Base-by-base conservation (phyloP, 2,797 vertebrate genomes). In the Urophycis tenuis region DNA sequence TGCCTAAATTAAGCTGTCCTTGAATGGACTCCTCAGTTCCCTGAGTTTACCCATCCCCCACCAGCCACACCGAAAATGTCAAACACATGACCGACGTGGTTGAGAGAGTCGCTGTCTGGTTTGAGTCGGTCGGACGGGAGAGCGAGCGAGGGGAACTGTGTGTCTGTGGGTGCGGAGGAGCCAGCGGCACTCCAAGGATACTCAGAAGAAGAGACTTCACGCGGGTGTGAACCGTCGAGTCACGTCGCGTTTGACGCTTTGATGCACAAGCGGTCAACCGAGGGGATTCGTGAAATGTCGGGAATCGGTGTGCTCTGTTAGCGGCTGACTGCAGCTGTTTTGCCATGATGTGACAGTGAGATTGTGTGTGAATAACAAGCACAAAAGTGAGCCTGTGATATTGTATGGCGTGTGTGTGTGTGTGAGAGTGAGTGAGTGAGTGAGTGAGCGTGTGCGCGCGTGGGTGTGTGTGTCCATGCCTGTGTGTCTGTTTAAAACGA, bases 211-310 rank as follows among this genome's bases (percentile, higher is more conserved):
- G 75, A 76, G 77, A 73, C 78, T 73, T 67, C 80, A 79, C 39
- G 30, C 15, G 29, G 35, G 67, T 81, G 64, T 79, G 69, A 75
- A 82, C 34, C 29, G 72, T 78, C 74, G 49, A 72, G 76, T 36
- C 39, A 32, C 35, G 11, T 34, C 53, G 36, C 30, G 41, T 60
- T 5, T 64, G 45, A 60, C 53, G 6, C 12, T 69, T 36, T 75
- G 19, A 79, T 39, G 79, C 72, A 72, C 74, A 75, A 74, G 45
- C 31, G 60, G 77, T 87, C 86, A 81, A 88, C 83, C 85, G 53
- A 78, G 82, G 75, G 36, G 78, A 82, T 81, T 79, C 78, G 67
- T 83, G 81, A 82, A 81, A 60, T 60, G 53, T 60, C 11, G n/a
- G 19, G 45, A 60, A 25, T 60, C 53, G 3, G n/a, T 60, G 6